Evolutionary conservation across 2,797 vertebrate species (phyloP).

Genomic region (Arctocebus calabarensis): DNA sequence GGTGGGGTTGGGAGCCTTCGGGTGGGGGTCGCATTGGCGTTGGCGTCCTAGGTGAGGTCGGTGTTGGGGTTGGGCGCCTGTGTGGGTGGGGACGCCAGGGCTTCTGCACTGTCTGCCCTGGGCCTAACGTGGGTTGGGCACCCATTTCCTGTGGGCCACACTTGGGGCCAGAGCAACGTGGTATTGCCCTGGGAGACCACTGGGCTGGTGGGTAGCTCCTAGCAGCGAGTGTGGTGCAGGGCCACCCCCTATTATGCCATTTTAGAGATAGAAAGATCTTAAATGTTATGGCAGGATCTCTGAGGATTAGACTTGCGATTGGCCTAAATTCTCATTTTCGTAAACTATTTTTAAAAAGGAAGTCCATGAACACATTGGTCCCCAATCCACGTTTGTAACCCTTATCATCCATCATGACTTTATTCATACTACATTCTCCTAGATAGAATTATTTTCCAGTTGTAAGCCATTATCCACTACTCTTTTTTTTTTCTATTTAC

Average conservation of each 20-base stretch:
- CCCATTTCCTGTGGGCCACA: too few relatives aligned
- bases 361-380: not conserved
- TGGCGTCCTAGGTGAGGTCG: too few relatives aligned
- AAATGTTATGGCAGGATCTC: not conserved
- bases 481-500: not conserved
- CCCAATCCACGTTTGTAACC: not conserved
- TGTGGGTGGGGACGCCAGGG: too few relatives aligned
- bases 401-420: not conserved
- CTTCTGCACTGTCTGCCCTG: too few relatives aligned
- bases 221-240: too few relatives aligned
- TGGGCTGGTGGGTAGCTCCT: too few relatives aligned
- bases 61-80: too few relatives aligned
- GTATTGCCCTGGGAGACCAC: too few relatives aligned
- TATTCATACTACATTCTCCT: not conserved
- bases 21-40: too few relatives aligned
- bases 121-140: too few relatives aligned
- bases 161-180: too few relatives aligned
- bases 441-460: not conserved
- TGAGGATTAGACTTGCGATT: not conserved
- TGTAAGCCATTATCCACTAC: not conserved
- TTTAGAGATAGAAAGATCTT: not conserved
- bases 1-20: not conserved
- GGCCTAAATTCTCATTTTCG: conserved; percentile 1
- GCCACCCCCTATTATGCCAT: not conserved
- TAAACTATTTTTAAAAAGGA: not conserved